Percentiles rank a stretch among this genome's conserved stretches.
Conservation (phyloP, 2,797 vertebrate species). For the Paguma larvata region DNA sequence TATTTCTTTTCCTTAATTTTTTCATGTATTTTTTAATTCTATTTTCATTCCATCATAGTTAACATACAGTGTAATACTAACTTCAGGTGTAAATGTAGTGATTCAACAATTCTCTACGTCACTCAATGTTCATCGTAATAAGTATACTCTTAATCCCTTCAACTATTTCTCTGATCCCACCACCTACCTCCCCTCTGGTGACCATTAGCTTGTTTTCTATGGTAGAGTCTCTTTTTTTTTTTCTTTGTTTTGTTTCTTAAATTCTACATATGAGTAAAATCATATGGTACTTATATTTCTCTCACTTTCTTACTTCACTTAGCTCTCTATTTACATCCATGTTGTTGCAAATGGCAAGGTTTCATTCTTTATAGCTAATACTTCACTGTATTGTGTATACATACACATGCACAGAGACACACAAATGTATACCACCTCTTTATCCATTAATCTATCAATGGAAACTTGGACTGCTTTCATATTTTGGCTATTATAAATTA, state of each 20-base stretch:
- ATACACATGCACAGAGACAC: neutral
- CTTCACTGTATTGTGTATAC: neutral
- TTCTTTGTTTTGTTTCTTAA: neutral
- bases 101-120: neutral
- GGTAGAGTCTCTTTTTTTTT: neutral
- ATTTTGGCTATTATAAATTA: neutral
- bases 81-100: neutral
- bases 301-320: neutral
- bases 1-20: neutral
- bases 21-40: neutral
- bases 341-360: neutral
- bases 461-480: neutral
- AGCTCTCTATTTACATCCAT: neutral
- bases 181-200: neutral
- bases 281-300: neutral
- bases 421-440: neutral
- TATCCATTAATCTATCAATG: neutral
- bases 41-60: neutral
- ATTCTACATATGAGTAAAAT: neutral
- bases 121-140: neutral
- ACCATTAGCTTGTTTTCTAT: neutral
- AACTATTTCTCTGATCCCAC: neutral
- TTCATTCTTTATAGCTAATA: neutral
- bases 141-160: neutral
- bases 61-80: neutral